These are phyloP conservation scores for Petrolisthes cinctipes DNA, from an alignment of 2,888 invertebrate genomes.

Conservation along the genomic window DNA sequence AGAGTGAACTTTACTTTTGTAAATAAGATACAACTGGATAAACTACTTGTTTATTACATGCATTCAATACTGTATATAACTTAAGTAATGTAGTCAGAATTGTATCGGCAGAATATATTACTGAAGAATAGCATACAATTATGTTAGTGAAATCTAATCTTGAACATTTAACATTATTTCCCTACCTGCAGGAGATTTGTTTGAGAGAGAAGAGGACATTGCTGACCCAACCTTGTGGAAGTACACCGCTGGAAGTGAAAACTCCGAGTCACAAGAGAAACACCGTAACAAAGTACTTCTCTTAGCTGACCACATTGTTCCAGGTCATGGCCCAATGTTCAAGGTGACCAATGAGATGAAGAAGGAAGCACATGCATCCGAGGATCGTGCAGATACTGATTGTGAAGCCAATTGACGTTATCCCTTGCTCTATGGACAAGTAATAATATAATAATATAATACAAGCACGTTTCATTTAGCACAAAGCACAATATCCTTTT, in stretches of 20 bases:
- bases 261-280: conserved; percentile 77
- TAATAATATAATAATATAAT: too few species aligned
- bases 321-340: conserved; percentile 93
- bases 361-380: neutral
- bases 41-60: too few species aligned
- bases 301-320: conserved; percentile 84
- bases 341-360: conserved; percentile 70
- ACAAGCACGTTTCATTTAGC: too few species aligned
- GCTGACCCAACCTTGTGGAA: conserved; percentile 82
- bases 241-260: conserved; percentile 79
- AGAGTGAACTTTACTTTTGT: too few species aligned
- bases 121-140: too few species aligned
- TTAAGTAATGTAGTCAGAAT: too few species aligned
- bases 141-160: too few species aligned
- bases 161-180: neutral
- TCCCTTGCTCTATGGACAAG: neutral
- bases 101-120: too few species aligned
- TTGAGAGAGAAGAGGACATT: conserved; percentile 88
- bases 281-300: conserved; percentile 80
- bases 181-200: conserved; percentile 82
- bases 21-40: too few species aligned
- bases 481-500: too few species aligned
- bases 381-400: neutral
- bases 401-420: neutral
- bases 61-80: too few species aligned